Percentiles rank a stretch among this genome's conserved stretches.
Conservation (phyloP, 2,797 vertebrate species). For the Fratercula arctica region DNA sequence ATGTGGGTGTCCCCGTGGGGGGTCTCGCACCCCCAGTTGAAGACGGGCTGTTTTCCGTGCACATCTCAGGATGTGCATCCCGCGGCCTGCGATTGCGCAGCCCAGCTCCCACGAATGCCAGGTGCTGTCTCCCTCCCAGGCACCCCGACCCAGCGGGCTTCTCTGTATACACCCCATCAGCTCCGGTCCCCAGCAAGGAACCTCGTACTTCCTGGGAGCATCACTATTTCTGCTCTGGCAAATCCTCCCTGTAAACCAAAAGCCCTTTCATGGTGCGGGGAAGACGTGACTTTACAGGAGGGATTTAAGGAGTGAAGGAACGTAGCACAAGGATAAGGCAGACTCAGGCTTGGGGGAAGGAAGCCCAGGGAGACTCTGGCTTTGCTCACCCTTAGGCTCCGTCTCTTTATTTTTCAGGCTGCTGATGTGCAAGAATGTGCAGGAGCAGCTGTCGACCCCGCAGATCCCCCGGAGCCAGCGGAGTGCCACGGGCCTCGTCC, state of each 20-base stretch:
- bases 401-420: conserved; percentile 76
- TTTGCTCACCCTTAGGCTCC: not conserved
- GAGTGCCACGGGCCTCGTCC: conserved; percentile 67
- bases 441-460: conserved; percentile 85
- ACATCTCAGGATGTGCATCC: not conserved
- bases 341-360: not conserved
- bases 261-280: not conserved
- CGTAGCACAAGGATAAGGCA: not conserved
- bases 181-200: not conserved
- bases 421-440: conserved; percentile 91
- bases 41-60: not conserved
- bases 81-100: fast-evolving
- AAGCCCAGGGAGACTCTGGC: not conserved
- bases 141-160: not conserved
- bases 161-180: not conserved
- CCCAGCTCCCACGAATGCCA: fast-evolving
- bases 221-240: not conserved
- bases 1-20: fast-evolving
- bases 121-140: not conserved
- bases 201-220: not conserved
- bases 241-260: not conserved
- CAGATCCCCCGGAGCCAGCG: conserved; percentile 81
- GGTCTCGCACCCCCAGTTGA: fast-evolving
- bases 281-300: not conserved
- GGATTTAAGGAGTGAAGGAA: not conserved